Percentiles rank a stretch among this genome's conserved stretches.
Conservation (phyloP, 2,888 invertebrate species). For the Sipha maydis region DNA sequence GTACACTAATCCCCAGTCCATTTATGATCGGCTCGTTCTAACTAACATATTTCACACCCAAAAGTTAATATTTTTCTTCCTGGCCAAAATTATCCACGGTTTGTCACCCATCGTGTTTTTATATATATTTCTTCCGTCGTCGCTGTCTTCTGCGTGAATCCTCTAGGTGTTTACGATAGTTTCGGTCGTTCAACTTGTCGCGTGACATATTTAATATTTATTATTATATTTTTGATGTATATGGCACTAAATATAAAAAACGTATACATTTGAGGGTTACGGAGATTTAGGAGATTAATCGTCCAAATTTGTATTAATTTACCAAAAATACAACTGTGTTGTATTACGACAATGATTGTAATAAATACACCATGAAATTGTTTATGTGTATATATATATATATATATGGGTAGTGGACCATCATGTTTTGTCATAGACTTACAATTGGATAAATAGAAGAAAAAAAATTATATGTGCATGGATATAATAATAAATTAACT, state of each 20-base stretch:
- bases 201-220: not conserved
- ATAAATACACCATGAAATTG: not conserved
- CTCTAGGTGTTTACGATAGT: not conserved
- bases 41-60: not conserved
- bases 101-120: not conserved
- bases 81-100: conserved; percentile 23
- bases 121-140: not conserved
- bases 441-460: too few relatives aligned
- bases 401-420: not conserved
- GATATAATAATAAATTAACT: too few relatives aligned
- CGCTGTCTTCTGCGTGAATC: not conserved
- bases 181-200: conserved; percentile 28
- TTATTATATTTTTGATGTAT: not conserved
- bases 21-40: not conserved
- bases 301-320: not conserved
- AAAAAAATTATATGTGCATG: too few relatives aligned
- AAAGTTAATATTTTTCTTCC: not conserved
- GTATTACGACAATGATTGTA: not conserved
- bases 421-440: not conserved
- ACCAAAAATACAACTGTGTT: not conserved
- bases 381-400: not conserved
- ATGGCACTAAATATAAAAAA: not conserved
- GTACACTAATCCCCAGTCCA: not conserved
- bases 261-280: not conserved
- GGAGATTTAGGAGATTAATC: not conserved